Conservation (phyloP, 2,888 invertebrate species). For the Autographa pulchrina region DNA sequence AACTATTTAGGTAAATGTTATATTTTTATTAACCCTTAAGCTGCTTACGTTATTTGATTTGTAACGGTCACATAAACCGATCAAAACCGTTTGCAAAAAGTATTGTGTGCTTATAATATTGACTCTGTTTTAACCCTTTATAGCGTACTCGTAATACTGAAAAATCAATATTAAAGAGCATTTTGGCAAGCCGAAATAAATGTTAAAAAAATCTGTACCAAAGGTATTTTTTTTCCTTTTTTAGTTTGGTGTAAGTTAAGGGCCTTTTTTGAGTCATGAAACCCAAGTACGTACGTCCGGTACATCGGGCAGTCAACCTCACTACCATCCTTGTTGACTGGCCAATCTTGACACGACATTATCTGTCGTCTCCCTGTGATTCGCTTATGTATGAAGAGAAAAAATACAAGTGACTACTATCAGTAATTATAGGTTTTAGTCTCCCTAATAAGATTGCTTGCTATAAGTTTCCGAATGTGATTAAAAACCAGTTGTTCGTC, state of each 20-base stretch:
- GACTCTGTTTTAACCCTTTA: not conserved
- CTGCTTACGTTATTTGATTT: not conserved
- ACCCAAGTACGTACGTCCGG: not conserved
- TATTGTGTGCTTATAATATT: not conserved
- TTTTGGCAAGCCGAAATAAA: not conserved
- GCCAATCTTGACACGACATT: not conserved
- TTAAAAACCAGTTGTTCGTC: slow-evolving; percentile 7
- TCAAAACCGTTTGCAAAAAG: not conserved
- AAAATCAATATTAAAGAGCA: not conserved
- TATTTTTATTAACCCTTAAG: not conserved
- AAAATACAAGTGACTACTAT: not conserved
- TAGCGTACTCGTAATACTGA: not conserved
- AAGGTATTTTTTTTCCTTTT: not conserved
- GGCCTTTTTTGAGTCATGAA: not conserved
- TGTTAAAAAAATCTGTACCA: too few species aligned
- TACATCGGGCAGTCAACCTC: not conserved
- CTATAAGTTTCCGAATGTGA: slow-evolving; percentile 1
- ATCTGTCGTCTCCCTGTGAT: too few species aligned
- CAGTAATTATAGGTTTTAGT: not conserved
- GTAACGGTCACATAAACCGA: not conserved
- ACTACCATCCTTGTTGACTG: not conserved
- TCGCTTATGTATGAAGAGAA: not conserved
- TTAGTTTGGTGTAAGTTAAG: not conserved
- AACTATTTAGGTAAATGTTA: not conserved
- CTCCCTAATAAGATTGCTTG: not conserved